Base-by-base conservation (phyloP, 2,888 invertebrate species). In the Hydrotaea diabolus region DNA sequence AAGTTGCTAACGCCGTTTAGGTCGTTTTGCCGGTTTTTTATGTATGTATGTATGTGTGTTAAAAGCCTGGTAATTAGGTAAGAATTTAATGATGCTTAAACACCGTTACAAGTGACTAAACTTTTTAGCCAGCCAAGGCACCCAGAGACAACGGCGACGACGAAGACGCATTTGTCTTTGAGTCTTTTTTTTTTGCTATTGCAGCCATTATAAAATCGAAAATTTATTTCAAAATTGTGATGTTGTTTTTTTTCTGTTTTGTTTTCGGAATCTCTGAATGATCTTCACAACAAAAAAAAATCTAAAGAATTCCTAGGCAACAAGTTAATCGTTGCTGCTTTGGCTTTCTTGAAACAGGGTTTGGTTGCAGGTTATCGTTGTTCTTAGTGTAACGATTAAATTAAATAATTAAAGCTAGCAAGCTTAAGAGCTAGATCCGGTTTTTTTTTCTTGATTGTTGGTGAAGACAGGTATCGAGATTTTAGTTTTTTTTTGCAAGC, bases 101-200 rank as follows among this genome's bases (percentile, higher is more conserved):
- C 71, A 36, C 76, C 85, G 82, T 82, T 82, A 79, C 85, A 85
- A 82, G 79, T 82, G 79, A 82, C 26, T 81, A 74, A 82, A 80
- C 77, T 85, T 81, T 74, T 64, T 36, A 19, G 72, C 49, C 66
- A 9, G 13, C 36, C 17, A 17, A 0, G 19, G 36, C 43, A 15
- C 9, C n/a, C n/a, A n/a, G n/a, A n/a, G n/a, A n/a, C n/a, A n/a
- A n/a, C n/a, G n/a, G n/a, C n/a, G n/a, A n/a, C n/a, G n/a, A n/a
- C n/a, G n/a, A n/a, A n/a, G 59, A 21, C 57, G 15, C 15, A 49
- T 15, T n/a, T 49, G 49, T 15, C 49, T 49, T 4, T 43, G 43
- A 43, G n/a, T n/a, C n/a, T n/a, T n/a, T n/a, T n/a, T n/a, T n/a
- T n/a, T n/a, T n/a, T n/a, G n/a, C n/a, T n/a, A n/a, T n/a, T n/a